Evolutionary conservation across 2,888 invertebrate genomes (phyloP).

Genomic region (Microchrysa polita): DNA sequence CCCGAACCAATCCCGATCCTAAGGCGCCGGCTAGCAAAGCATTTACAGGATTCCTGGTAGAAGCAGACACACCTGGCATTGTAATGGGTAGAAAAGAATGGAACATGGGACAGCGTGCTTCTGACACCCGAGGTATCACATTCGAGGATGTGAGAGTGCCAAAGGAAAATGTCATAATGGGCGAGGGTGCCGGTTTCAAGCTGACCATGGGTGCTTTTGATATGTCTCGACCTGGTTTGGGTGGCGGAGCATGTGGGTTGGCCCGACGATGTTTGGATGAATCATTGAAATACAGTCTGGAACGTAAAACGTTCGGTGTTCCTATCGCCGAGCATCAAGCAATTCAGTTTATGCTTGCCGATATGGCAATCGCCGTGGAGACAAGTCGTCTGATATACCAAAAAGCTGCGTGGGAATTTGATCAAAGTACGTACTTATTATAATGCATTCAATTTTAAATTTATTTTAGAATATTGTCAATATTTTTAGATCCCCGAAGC

Average conservation of each 20-base stretch:
- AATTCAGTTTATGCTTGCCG: conserved; percentile 88
- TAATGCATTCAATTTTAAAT: conserved; percentile 57
- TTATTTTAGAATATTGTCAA: too few relatives aligned
- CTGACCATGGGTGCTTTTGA: conserved; percentile 81
- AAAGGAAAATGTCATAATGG: conserved; percentile 73
- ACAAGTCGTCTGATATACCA: conserved; percentile 82
- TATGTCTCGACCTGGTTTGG: conserved; percentile 78
- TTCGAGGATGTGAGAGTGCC: conserved; percentile 81
- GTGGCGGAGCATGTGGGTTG: conserved; percentile 84
- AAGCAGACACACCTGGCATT: conserved; percentile 72
- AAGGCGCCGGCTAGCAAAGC: conserved; percentile 86
- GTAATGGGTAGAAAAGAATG: conserved; percentile 73
- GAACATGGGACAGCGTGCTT: conserved; percentile 79
- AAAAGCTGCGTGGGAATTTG: conserved; percentile 85
- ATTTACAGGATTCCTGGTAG: conserved; percentile 79
- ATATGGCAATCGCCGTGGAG: conserved; percentile 88
- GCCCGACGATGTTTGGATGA: conserved; percentile 88
- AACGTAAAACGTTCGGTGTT: conserved; percentile 89
- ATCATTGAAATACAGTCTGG: conserved; percentile 84
- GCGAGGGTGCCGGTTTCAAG: conserved; percentile 77
- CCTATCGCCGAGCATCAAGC: conserved; percentile 81
- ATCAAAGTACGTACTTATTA: conserved; percentile 68
- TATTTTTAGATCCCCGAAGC: conserved; percentile 63
- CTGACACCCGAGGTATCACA: conserved; percentile 76
- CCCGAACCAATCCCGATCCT: conserved; percentile 87